Percentiles rank a stretch among this genome's conserved stretches.
Conservation (phyloP, 2,797 vertebrate species). For the Monodelphis domestica region DNA sequence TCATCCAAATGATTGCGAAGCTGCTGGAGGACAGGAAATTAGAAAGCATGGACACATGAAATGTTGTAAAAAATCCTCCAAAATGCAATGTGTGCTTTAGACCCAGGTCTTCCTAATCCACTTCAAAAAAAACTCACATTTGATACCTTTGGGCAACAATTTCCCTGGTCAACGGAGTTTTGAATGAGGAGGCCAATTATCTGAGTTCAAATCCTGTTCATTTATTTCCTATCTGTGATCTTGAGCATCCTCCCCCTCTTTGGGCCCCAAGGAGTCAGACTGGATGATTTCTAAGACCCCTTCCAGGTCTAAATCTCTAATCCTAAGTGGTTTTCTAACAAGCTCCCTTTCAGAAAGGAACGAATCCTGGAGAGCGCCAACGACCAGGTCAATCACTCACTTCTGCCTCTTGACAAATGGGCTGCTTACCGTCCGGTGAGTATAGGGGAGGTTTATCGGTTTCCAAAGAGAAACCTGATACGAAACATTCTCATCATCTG, state of each 20-base stretch:
- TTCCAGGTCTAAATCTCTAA: background rate
- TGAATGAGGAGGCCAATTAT: background rate
- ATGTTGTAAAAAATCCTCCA: background rate
- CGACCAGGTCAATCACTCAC: background rate
- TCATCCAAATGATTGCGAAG: background rate
- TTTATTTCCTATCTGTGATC: background rate
- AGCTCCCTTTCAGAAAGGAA: conserved; percentile 26
- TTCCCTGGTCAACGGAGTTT: conserved; percentile 1
- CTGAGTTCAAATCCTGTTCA: background rate
- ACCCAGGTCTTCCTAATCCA: conserved; percentile 4
- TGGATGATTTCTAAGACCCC: background rate
- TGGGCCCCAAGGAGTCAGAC: background rate
- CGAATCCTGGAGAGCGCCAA: background rate
- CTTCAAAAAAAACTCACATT: conserved; percentile 7
- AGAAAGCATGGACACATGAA: background rate
- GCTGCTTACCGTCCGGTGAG: background rate
- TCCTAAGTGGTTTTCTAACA: conserved; percentile 5
- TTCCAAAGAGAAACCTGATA: conserved; percentile 37
- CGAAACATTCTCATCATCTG: conserved; percentile 46
- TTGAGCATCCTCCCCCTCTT: background rate
- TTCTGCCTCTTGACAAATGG: background rate
- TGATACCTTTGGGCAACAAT: conserved; percentile 15
- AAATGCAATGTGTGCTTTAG: background rate
- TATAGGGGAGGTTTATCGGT: background rate
- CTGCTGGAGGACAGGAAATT: background rate